Evolutionary conservation across 2,888 invertebrate species (phyloP), one percentile per base, ranked within the genome.

Genomic region (Papilio demoleus): DNA sequence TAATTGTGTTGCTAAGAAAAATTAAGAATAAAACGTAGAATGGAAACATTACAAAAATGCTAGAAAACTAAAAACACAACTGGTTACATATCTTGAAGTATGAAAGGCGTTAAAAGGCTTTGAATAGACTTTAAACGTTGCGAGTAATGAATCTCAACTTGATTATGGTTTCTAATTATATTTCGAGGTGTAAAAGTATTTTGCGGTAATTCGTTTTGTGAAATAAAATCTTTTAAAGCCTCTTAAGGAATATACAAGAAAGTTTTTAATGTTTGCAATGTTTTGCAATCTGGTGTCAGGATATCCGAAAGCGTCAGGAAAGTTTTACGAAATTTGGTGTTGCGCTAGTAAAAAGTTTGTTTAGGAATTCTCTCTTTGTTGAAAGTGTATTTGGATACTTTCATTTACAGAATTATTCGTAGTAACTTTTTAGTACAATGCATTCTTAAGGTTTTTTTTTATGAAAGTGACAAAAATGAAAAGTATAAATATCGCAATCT

Each of bases 271-370:
- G 38, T 50, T 66, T 40, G 31, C 60, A 50, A 60, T 67, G 60
- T 61, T 60, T 50, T 50, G 66, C 66, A 61, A 67, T 67, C 66
- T 67, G 66, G 47, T 67, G 66, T 67, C 60, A 50, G 66, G 50
- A 67, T 50, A 40, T 67, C 19, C 47, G 27, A 27, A 24, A 65
- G 66, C 36, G 36, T 31, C 58, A 40, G 47, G 22, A 22, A 42
- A 42, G 9, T 45, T 47, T 38, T 47, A 61, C 50, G 17, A 60
- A 67, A 67, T 19, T 64, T 53, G 22, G 22, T 22, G 38, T 38
- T 38, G 22, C 38, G 59, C 38, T 59, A 38, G 36, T 38, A 38
- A 59, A 59, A 59, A 59, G 36, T 36, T 59, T 36, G 34, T 22
- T 59, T 53, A n/a, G 53, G 27, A 53, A 53, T 53, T 53, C 27